Evolutionary conservation across 2,888 invertebrate genomes (phyloP).

Genomic region (Cremastinae sp.): DNA sequence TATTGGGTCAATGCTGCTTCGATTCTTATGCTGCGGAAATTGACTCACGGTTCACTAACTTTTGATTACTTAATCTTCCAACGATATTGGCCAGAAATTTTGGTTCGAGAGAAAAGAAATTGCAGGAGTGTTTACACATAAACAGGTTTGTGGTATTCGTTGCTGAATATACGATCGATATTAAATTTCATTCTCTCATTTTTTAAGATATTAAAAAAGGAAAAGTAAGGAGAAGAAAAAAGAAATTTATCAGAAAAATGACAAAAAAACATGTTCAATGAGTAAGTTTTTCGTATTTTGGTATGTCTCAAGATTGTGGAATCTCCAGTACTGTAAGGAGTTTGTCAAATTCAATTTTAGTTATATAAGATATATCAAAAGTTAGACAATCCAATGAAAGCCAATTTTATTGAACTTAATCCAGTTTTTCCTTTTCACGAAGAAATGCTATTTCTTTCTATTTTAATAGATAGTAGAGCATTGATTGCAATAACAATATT

Average conservation of each 20-base stretch:
- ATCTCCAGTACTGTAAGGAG: slow-evolving; percentile 57
- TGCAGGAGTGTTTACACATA: slow-evolving; percentile 10
- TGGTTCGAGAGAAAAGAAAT: slow-evolving; percentile 36
- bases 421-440: not conserved
- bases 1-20: slow-evolving; percentile 28
- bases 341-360: slow-evolving; percentile 73
- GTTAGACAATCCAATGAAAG: slow-evolving; percentile 67
- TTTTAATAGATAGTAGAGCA: too few relatives aligned
- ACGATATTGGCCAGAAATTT: slow-evolving; percentile 45
- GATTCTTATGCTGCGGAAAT: slow-evolving; percentile 64
- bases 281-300: slow-evolving; percentile 76
- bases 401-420: slow-evolving; percentile 70
- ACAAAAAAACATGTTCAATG: slow-evolving; percentile 63
- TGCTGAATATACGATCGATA: slow-evolving; percentile 38
- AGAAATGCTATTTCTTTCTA: slow-evolving; percentile 17
- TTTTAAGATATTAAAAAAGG: too few relatives aligned
- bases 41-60: slow-evolving; percentile 74
- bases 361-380: slow-evolving; percentile 76
- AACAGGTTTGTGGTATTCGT: slow-evolving; percentile 17
- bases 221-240: slow-evolving; percentile 61
- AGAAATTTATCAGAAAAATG: too few relatives aligned
- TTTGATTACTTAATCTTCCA: slow-evolving; percentile 75
- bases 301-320: slow-evolving; percentile 46
- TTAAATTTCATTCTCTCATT: too few relatives aligned
- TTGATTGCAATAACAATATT: too few relatives aligned